Evolutionary conservation across 2,888 invertebrate genomes (phyloP).

Genomic region (Mythimna albipuncta): DNA sequence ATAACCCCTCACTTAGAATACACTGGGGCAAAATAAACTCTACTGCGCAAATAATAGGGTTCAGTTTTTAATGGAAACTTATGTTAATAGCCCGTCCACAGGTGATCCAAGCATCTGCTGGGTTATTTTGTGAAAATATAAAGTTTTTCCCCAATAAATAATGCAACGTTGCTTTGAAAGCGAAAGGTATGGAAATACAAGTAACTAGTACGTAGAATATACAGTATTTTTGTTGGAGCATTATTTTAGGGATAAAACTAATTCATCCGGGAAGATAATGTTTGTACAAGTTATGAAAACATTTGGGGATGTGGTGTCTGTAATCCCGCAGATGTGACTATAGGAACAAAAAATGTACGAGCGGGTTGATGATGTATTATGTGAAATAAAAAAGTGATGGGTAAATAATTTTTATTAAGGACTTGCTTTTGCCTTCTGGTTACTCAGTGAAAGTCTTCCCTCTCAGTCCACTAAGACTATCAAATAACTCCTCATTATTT

Average conservation of each 20-base stretch:
- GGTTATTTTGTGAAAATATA: conserved; percentile 86
- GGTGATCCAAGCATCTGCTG: conserved; percentile 85
- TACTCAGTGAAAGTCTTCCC: too few relatives aligned
- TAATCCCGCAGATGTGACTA: conserved; percentile 74
- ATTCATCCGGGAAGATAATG: conserved; percentile 70
- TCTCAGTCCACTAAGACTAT: too few relatives aligned
- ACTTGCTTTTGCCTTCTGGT: neutral
- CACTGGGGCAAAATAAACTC: conserved; percentile 61
- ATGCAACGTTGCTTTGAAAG: conserved; percentile 79
- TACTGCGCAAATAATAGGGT: conserved; percentile 68
- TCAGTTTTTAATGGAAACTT: conserved; percentile 67
- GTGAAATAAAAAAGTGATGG: conserved; percentile 34
- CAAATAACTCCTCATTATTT: too few relatives aligned
- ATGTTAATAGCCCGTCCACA: conserved; percentile 80
- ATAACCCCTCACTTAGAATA: conserved; percentile 59
- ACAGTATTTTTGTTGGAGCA: conserved; percentile 70
- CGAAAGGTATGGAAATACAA: conserved; percentile 73
- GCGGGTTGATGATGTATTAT: conserved; percentile 54
- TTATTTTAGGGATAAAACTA: conserved; percentile 75
- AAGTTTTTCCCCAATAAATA: conserved; percentile 89
- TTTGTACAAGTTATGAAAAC: conserved; percentile 75
- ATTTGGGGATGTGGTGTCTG: conserved; percentile 65
- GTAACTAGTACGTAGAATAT: conserved; percentile 57
- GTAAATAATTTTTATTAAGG: conserved; percentile 24
- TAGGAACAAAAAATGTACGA: conserved; percentile 48